A percentile compares a stretch with the other conserved stretches of the same genome.
Conservation (phyloP, 2,113 vertebrate species). For the Clinocottus analis region DNA sequence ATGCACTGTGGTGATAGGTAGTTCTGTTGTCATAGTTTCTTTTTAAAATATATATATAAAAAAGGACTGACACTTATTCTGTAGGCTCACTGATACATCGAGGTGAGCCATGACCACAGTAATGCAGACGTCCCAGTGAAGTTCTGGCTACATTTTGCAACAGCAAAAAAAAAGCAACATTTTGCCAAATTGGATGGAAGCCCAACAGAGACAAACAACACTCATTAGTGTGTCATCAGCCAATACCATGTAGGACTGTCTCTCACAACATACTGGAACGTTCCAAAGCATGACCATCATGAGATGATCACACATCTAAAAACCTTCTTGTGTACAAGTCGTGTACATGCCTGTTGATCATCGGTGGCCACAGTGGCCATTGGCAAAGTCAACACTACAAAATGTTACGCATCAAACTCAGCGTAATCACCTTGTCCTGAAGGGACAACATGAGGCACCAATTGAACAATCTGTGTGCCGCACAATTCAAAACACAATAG, state of each 20-base stretch:
- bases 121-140: not conserved
- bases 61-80: not conserved
- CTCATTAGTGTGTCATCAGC: not conserved
- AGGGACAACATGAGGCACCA: not conserved
- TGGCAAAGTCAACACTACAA: not conserved
- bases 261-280: not conserved
- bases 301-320: not conserved
- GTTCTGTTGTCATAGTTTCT: conserved; percentile 14
- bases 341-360: not conserved
- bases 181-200: not conserved
- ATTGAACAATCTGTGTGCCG: conserved; percentile 14
- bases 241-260: not conserved
- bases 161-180: not conserved
- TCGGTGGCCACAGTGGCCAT: too few species aligned
- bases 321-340: not conserved
- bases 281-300: conserved; percentile 1
- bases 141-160: not conserved
- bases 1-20: conserved; percentile 52
- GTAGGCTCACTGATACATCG: not conserved
- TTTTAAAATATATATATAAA: not conserved
- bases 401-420: not conserved
- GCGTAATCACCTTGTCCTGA: conserved; percentile 5
- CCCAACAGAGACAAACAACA: not conserved
- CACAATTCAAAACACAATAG: not conserved
- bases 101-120: not conserved